Evolutionary conservation across 2,113 vertebrate species (phyloP), one percentile per base, ranked within the genome.

Genomic region (Rhabdomys dilectus): DNA sequence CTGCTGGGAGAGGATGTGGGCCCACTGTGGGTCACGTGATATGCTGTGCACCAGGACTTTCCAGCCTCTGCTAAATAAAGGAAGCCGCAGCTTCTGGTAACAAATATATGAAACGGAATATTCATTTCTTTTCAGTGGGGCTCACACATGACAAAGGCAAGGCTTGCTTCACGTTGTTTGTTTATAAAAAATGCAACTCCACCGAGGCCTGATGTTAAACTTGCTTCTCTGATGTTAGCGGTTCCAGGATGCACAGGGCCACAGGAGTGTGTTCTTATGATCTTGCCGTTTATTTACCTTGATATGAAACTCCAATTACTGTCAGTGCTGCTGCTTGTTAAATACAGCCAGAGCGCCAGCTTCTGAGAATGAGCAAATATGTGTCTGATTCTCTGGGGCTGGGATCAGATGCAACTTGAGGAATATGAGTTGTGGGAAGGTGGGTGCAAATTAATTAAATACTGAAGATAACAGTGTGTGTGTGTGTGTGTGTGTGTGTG

Each of bases 261-360:
- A 97, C 98, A 97, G 87, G 99, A 98, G 99, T 98, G 98, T 85
- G 92, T 98, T 98, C 98, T 98, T 98, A 97, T 98, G 98, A 98
- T 99, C 98, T 98, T 97, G 86, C 97, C 97, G 97, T 98, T 99
- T 99, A 99, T 99, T 98, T 99, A 98, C 98, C 98, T 98, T 98
- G 98, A 98, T 98, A 98, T 0, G 1, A 98, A 98, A 98, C 96
- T 98, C 98, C 98, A 99, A 98, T 98, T 99, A 98, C 98, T 99
- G 98, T 98, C 98, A 99, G 98, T 98, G 98, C 98, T 95, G 94
- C 96, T 98, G 98, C 98, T 98, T 98, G 98, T 99, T 99, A 98
- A 98, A 98, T 98, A 98, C 97, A 97, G 97, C 97, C 98, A 98
- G 97, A 98, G 97, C 70, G 96, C 95, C 70, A 95, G 97, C 97